phyloP scores from a whole-genome alignment of 2,797 vertebrate genomes.

The Tadarida brasiliensis region DNA sequence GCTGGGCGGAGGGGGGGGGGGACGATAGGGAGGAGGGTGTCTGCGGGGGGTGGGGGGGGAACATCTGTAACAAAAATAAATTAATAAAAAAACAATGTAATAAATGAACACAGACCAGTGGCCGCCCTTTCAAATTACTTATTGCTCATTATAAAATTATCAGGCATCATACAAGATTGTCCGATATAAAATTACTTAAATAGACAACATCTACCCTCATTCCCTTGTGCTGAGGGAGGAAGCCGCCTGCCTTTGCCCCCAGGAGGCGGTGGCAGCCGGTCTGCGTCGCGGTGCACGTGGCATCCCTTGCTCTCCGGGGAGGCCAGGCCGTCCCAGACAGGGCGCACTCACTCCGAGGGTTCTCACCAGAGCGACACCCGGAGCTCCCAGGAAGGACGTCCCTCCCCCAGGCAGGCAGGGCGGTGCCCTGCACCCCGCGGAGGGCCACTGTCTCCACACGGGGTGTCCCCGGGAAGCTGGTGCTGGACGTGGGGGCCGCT shows the following conservation, averaged over 20 bases:
- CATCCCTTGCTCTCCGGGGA: not conserved
- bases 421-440: no score
- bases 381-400: not conserved
- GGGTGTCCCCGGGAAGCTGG: no score
- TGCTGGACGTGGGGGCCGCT: no score
- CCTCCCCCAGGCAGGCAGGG: not conserved
- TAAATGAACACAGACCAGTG: not conserved
- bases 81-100: no score
- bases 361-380: not conserved
- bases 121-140: not conserved
- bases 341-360: no score
- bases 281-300: accelerated
- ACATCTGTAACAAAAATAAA: no score
- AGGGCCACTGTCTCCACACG: not conserved
- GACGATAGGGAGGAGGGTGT: no score
- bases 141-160: not conserved
- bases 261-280: not conserved
- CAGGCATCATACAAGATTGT: not conserved
- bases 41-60: no score
- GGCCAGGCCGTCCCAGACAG: not conserved
- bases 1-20: no score
- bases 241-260: not conserved
- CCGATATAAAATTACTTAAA: not conserved
- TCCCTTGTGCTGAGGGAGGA: no score
- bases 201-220: not conserved